phyloP scores from a whole-genome alignment of 1,140 invertebrate genomes.

The Drosophila sp. region DNA sequence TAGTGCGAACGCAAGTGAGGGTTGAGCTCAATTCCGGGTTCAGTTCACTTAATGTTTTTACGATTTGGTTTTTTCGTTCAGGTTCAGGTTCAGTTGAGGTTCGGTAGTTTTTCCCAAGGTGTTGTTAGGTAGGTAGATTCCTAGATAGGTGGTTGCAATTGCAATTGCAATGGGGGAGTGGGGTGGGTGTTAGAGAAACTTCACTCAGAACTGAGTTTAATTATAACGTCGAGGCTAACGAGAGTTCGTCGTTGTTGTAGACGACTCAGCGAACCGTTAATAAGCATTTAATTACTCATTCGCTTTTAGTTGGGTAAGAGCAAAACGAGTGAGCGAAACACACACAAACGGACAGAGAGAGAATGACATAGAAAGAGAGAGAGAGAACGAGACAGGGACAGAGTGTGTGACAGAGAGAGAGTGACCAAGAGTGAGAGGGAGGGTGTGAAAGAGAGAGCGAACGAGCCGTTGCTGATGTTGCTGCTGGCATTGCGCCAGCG shows the following conservation, averaged over 20 bases:
- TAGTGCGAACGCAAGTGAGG: not conserved
- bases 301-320: slow-evolving; percentile 21
- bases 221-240: slow-evolving; percentile 71
- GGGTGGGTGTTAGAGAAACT: not conserved
- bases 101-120: too few species aligned
- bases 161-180: slow-evolving; percentile 7
- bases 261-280: slow-evolving; percentile 76
- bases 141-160: slow-evolving; percentile 41
- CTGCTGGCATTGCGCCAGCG: slow-evolving; percentile 62
- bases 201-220: slow-evolving; percentile 70
- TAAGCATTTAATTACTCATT: slow-evolving; percentile 81
- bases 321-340: slow-evolving; percentile 27
- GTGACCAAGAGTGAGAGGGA: slow-evolving; percentile 1
- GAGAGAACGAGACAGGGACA: not conserved
- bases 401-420: not conserved
- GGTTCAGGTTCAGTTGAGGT: slow-evolving; percentile 8
- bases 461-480: slow-evolving; percentile 16
- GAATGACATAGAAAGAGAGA: slow-evolving; percentile 10
- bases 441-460: slow-evolving; percentile 9
- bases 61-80: slow-evolving; percentile 24
- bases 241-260: slow-evolving; percentile 57
- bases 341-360: not conserved
- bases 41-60: not conserved
- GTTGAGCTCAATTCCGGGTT: not conserved
- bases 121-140: too few species aligned